These are phyloP conservation scores for Heteromormyrus szaboi DNA, from an alignment of 2,797 vertebrate genomes.

Conservation along the genomic window DNA sequence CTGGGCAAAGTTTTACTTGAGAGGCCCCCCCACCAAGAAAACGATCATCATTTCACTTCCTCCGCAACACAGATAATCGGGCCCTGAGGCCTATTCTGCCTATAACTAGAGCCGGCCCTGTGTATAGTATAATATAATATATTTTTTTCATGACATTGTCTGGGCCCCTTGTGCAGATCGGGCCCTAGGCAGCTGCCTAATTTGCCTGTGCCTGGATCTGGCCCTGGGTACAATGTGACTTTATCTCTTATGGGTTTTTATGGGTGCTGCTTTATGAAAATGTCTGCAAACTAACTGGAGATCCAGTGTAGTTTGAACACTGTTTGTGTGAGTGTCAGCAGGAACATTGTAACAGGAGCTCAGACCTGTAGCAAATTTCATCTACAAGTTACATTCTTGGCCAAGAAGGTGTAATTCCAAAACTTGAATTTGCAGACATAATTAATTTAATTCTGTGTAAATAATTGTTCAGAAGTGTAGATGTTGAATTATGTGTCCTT, in stretches of 20 bases:
- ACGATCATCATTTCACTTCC: not conserved
- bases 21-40: not conserved
- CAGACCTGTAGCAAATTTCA: not conserved
- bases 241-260: not conserved
- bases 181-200: not conserved
- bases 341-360: not conserved
- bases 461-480: not conserved
- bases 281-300: not conserved
- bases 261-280: not conserved
- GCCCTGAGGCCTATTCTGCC: not conserved
- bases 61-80: not conserved
- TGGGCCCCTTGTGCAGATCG: not conserved
- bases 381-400: not conserved
- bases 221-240: constrained; percentile 32
- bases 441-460: not conserved
- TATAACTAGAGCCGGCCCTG: not conserved
- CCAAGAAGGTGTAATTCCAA: not conserved
- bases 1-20: not conserved
- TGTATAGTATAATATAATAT: not conserved
- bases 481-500: not conserved
- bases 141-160: not conserved
- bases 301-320: not conserved
- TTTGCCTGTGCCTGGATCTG: not conserved
- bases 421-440: not conserved
- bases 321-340: not conserved